Conservation (phyloP, 2,113 vertebrate genomes). For the Heterochromis multidens region DNA sequence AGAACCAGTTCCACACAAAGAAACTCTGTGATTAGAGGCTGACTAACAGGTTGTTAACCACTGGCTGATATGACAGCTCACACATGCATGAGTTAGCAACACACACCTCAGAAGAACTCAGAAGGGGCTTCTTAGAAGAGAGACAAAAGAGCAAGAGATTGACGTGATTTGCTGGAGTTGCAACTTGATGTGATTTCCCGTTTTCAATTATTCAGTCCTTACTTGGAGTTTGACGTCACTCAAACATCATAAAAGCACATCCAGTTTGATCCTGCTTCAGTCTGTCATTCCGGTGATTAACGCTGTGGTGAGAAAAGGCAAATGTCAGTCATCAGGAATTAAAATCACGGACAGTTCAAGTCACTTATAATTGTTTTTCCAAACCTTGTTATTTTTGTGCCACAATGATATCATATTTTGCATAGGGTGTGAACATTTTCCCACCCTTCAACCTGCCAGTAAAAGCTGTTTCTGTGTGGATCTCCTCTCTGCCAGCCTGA, state of each 20-base stretch:
- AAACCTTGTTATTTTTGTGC: constrained; percentile 10
- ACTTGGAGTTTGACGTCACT: not conserved
- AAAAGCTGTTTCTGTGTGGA: constrained; percentile 11
- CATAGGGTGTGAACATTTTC: constrained; percentile 27
- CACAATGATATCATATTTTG: constrained; percentile 2
- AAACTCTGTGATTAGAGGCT: constrained; percentile 61
- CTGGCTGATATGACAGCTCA: constrained; percentile 47
- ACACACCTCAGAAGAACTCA: not conserved
- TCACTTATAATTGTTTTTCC: not conserved
- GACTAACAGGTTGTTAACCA: constrained; percentile 71
- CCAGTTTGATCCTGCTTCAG: not conserved
- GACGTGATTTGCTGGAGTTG: not conserved
- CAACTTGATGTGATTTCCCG: not conserved
- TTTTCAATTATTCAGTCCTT: not conserved
- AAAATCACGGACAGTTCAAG: not conserved
- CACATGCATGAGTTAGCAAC: constrained; percentile 29
- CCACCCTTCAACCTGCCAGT: constrained; percentile 21
- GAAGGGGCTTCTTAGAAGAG: not conserved
- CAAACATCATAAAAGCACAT: not conserved
- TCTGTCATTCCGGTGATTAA: constrained; percentile 5
- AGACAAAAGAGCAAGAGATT: not conserved
- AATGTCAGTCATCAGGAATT: not conserved
- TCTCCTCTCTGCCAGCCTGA: constrained; percentile 53
- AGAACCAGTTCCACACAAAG: constrained; percentile 71
- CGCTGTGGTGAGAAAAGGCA: not conserved